These are phyloP conservation scores for Xanthorhoe spadicearia DNA, from an alignment of 2,888 invertebrate species.

Conservation along the genomic window DNA sequence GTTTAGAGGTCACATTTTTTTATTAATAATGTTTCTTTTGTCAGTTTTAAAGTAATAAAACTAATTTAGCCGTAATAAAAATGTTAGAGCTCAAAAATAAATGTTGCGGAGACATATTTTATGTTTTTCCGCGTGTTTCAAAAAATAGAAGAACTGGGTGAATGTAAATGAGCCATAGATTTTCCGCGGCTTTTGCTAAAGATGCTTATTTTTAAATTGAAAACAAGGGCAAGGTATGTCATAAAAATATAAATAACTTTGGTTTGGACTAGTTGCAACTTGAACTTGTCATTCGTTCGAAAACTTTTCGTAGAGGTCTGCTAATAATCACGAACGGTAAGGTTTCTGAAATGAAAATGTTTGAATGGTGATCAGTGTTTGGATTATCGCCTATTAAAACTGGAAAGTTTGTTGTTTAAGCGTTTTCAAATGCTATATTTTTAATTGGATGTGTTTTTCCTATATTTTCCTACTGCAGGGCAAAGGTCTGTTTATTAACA, in stretches of 20 bases:
- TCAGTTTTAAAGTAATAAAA: conserved; percentile 30
- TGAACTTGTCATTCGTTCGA: conserved; percentile 5
- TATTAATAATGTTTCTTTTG: conserved; percentile 35
- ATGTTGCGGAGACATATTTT: conserved; percentile 23
- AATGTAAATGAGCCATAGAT: conserved; percentile 19
- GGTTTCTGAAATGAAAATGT: conserved; percentile 21
- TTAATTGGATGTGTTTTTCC: too few species aligned
- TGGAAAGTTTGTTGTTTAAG: background rate
- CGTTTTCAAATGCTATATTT: too few species aligned
- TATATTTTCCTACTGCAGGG: too few species aligned
- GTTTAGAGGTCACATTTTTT: conserved; percentile 32
- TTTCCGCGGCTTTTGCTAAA: conserved; percentile 2
- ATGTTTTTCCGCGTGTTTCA: conserved; percentile 23
- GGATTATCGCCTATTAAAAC: conserved; percentile 1
- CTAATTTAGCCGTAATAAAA: conserved; percentile 34
- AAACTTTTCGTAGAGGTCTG: conserved; percentile 9
- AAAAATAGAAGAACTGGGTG: conserved; percentile 14
- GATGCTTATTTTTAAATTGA: conserved; percentile 2
- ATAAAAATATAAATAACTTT: background rate
- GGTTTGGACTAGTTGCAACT: background rate
- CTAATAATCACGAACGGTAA: conserved; percentile 26
- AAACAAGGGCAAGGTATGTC: conserved; percentile 17
- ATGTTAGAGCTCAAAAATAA: conserved; percentile 23
- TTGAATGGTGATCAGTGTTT: conserved; percentile 11
- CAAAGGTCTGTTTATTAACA: too few species aligned